Evolutionary conservation across 1,140 invertebrate genomes (phyloP), one percentile per base, ranked within the genome.

Genomic region (Pogonognathellus flavescens): DNA sequence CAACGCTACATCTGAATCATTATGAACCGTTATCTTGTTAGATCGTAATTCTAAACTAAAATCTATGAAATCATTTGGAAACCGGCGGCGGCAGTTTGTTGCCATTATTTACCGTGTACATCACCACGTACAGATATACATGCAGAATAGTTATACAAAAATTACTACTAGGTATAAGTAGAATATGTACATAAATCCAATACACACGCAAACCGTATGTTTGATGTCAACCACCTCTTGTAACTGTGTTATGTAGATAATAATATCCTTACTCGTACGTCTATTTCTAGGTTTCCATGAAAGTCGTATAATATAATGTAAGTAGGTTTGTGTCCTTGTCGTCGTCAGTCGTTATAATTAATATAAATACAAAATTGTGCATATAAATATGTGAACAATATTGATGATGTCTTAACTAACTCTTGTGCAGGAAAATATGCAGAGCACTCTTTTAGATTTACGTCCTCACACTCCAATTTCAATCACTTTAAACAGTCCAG

Each of bases 1-100:
- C 86, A 85, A 85, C 80, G 84, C 84, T 55, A 80, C 80, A 82
- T 85, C 84, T 72, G 84, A 81, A 66, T 72, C 84, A 72, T 66
- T 72, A 76, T 84, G 72, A 84, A 72, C 49, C 50, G 20, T 60
- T 50, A 53, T 70, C 49, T 84, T 41, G 31, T 41, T 84, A 53
- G 50, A 70, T 55, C n/a, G 66, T 53, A 70, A 66, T 66, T 84
- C 83, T 25, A 50, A 50, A 50, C 18, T 62, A 84, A 22, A 50
- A 16, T n/a, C 9, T 18, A 49, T 49, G n/a, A 76, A 83, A 52
- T 57, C 25, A 59, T 57, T 82, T 55, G 80, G 18, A 59, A 70
- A 18, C 31, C 18, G 31, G 31, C 31, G 31, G 16, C 52, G 52
- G 55, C 80, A 82, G 14, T 55, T 53, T 20, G n/a, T 53, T 55